These are phyloP conservation scores for Drosophila neonasuta DNA, from an alignment of 2,888 invertebrate species.

Conservation along the genomic window DNA sequence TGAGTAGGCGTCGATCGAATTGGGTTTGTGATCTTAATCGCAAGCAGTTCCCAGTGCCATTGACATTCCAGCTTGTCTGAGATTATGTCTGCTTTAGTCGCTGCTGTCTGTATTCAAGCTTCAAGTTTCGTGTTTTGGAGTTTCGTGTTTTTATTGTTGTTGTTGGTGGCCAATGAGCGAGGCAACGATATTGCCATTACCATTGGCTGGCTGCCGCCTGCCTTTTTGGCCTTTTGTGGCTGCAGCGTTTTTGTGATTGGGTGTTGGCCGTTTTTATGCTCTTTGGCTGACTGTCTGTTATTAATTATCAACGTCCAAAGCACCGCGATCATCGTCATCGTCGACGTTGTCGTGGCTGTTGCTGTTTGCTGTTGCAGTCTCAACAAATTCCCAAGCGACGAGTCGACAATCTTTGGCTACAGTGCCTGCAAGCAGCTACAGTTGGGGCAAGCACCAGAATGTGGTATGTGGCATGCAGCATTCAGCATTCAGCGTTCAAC, in stretches of 20 bases:
- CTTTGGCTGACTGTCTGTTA: conserved; percentile 58
- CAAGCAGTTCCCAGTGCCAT: conserved; percentile 29
- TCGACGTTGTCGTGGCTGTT: conserved; percentile 29
- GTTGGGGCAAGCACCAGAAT: conserved; percentile 59
- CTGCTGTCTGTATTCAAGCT: conserved; percentile 33
- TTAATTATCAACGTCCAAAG: conserved; percentile 67
- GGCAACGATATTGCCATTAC: conserved; percentile 56
- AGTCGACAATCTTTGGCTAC: neutral
- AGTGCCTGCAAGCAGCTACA: neutral
- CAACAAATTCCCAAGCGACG: conserved; percentile 64
- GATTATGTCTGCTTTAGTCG: conserved; percentile 76
- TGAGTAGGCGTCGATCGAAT: conserved; percentile 38
- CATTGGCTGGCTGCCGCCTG: conserved; percentile 65
- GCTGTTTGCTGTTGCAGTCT: conserved; percentile 18
- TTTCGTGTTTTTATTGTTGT: conserved; percentile 19
- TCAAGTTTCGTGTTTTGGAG: conserved; percentile 1
- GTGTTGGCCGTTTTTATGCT: conserved; percentile 71
- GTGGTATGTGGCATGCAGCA: conserved; percentile 52
- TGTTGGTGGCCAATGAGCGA: conserved; percentile 48
- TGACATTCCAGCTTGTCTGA: conserved; percentile 77
- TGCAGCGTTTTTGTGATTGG: conserved; percentile 60
- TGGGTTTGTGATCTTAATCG: conserved; percentile 63
- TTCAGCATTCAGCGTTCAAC: conserved; percentile 25
- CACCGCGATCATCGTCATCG: conserved; percentile 50
- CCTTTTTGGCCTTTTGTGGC: conserved; percentile 43